Conservation (phyloP, 2,888 invertebrate species). For the Cryptus viduatorius region DNA sequence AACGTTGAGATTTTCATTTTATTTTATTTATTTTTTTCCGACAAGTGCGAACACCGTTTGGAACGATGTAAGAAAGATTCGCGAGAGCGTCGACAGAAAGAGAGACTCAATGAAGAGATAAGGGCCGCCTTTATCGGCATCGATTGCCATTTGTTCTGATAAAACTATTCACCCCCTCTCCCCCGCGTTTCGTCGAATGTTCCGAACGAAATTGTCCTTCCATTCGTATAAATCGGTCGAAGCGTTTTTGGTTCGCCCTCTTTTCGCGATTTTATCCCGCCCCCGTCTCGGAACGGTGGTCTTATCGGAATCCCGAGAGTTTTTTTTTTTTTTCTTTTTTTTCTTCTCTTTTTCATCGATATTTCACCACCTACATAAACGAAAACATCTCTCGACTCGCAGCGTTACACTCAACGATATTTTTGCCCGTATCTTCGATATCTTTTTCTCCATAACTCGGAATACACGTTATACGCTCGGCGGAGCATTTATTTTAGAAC, state of each 20-base stretch:
- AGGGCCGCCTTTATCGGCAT: constrained; percentile 62
- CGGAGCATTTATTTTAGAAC: neutral
- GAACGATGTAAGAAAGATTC: constrained; percentile 1
- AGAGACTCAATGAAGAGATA: constrained; percentile 68
- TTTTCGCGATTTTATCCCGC: constrained; percentile 20
- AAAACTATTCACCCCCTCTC: constrained; percentile 53
- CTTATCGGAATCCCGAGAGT: constrained; percentile 54
- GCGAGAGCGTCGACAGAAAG: constrained; percentile 22
- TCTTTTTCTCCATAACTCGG: constrained; percentile 34
- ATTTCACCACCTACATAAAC: constrained; percentile 53
- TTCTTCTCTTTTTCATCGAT: constrained; percentile 38
- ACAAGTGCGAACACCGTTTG: neutral
- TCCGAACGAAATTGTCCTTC: constrained; percentile 60
- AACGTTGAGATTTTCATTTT: constrained; percentile 18
- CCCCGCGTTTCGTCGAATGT: constrained; percentile 52
- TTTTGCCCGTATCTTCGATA: constrained; percentile 28
- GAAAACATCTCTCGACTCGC: constrained; percentile 26
- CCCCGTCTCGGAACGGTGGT: constrained; percentile 16
- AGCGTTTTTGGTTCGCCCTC: constrained; percentile 50
- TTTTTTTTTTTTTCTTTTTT: constrained; percentile 12
- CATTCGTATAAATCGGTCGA: constrained; percentile 65
- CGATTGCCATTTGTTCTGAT: constrained; percentile 70
- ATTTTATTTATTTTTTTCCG: neutral
- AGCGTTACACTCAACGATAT: neutral
- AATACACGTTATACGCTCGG: constrained; percentile 25